Evolutionary conservation across 1,140 invertebrate species (phyloP), one percentile per base, ranked within the genome.

Genomic region (Ditylenchus dipsaci): DNA sequence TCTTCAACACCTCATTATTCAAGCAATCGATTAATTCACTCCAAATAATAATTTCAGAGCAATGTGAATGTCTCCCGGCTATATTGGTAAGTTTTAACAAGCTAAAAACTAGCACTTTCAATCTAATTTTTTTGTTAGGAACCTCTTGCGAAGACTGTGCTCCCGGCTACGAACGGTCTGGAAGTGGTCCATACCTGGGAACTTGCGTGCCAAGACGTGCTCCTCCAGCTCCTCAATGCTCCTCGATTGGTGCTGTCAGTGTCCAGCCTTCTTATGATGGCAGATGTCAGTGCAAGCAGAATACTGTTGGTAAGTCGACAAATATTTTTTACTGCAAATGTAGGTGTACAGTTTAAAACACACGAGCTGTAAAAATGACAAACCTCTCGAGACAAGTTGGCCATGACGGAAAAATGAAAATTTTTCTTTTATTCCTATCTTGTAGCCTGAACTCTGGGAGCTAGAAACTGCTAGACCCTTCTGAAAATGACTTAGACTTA

Each of bases 121-220:
- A 38, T 38, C 33, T 11, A 38, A 38, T 5, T 38, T 5, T 38
- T 38, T 3, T 38, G n/a, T 38, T 38, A 38, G 33, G 33, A 7
- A 85, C 90, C 0, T 93, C 91, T 5, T 95, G 92, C 81, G 91
- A 95, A 84, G 89, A 91, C 82, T 97, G 94, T 83, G 90, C 90
- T 23, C 88, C 89, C 62, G 93, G 93, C 19, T 96, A 90, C 78
- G 92, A 89, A 0, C 87, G 91, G 72, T 86, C 87, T n/a, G 83
- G 85, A 0, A 86, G 86, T 45, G 92, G 92, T 33, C 83, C 92
- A 0, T 93, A 93, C 79, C 85, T 94, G 1, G 89, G 91, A 30
- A 82, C 88, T 0, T 95, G 92, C 79, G 75, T 82, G 7, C 81
- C 81, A 42, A 64, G 65, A 26, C 70, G 82, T 45, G 63, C 33